Base-by-base conservation (phyloP, 2,888 invertebrate species). In the Catocala fraxini region DNA sequence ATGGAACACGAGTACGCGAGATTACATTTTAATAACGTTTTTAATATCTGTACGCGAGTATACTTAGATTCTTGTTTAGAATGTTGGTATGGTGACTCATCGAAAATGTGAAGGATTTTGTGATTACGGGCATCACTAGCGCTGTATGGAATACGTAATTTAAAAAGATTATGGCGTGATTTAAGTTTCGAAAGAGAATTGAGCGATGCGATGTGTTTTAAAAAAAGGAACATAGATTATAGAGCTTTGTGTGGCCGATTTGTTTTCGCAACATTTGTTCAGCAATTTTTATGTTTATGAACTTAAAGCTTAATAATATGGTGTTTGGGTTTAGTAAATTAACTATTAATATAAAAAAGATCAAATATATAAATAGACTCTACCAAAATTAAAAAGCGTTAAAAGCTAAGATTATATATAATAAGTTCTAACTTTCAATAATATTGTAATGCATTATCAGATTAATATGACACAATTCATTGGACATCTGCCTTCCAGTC, bases 21-120 rank as follows among this genome's bases (percentile, higher is more conserved):
- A 83, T 81, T 81, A 77, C 67, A 73, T 80, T 81, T 79, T 79
- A 81, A 83, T 81, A 77, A 80, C 75, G 70, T 79, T 79, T 81
- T 83, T 81, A 80, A 82, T 82, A 81, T 80, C 69, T 70, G 70
- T 63, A 66, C 66, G 49, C 60, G 63, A 65, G 25, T 53, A 63
- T 75, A 74, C 61, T 53, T 56, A 51, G 59, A 55, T 62, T 60
- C 49, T 41, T 51, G 43, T 52, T 57, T 51, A n/a, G 69, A 64
- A 66, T 77, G 43, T 63, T 49, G 34, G 42, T 52, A 59, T 39
- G 35, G 43, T 54, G 62, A 33, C 39, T 64, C 52, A 59, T 63
- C 11, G 13, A 54, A 47, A 53, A 59, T 52, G 35, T 58, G 25
- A 45, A 45, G 39, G 51, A 51, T 58, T 51, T 51, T 15, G 11